These are phyloP conservation scores for Puffinus mauretanicus DNA, from an alignment of 2,113 vertebrate species.

Conservation along the genomic window DNA sequence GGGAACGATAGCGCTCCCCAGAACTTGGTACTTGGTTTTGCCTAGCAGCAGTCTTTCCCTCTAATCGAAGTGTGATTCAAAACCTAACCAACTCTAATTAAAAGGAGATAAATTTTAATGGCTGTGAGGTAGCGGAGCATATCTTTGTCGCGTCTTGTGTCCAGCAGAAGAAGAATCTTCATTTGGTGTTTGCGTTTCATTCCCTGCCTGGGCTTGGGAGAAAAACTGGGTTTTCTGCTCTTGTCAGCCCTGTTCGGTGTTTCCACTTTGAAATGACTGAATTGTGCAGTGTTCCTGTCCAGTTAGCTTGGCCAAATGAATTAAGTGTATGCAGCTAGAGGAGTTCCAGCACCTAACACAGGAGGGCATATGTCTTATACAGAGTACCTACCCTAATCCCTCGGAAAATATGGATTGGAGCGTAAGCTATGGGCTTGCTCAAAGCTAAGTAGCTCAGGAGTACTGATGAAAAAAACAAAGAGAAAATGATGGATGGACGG, in stretches of 20 bases:
- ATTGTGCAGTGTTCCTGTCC: neutral
- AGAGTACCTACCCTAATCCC: neutral
- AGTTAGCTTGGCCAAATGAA: neutral
- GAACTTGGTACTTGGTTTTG: constrained; percentile 7
- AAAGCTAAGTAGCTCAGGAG: neutral
- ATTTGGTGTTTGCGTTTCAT: neutral
- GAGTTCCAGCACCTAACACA: neutral
- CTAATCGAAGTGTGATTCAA: neutral
- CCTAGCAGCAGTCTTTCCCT: neutral
- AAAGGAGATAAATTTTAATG: neutral
- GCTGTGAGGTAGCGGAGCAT: neutral
- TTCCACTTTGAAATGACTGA: neutral
- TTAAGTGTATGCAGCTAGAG: neutral
- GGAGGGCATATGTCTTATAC: neutral
- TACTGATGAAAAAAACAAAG: neutral
- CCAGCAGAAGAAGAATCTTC: neutral
- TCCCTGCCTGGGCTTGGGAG: neutral
- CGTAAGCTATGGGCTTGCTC: neutral
- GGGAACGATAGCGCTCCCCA: constrained; percentile 15
- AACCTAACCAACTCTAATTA: neutral
- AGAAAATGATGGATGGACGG: neutral
- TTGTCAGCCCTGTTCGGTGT: accelerated
- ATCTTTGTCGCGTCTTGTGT: neutral
- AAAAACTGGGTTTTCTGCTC: neutral
- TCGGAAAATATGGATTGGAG: neutral